A percentile compares a stretch with the other conserved stretches of the same genome.
Conservation (phyloP, 1,140 invertebrate species). For the Drosophila neocordata region DNA sequence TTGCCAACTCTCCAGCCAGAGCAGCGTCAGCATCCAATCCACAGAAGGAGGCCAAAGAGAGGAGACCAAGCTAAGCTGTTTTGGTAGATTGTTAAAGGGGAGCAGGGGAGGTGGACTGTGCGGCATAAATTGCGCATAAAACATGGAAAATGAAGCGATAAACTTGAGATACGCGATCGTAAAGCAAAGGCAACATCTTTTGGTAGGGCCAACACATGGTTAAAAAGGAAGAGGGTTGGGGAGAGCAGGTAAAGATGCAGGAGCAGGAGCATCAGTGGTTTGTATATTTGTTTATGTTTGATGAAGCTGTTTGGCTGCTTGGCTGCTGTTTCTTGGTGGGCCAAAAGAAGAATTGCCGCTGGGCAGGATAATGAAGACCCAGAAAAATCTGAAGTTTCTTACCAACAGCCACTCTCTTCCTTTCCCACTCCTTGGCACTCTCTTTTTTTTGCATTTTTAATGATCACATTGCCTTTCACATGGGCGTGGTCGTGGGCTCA, state of each 20-base stretch:
- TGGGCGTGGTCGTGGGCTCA: constrained; percentile 48
- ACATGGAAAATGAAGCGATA: constrained; percentile 81
- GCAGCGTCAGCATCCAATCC: constrained; percentile 55
- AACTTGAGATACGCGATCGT: constrained; percentile 81
- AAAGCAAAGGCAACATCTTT: constrained; percentile 68
- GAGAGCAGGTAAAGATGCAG: constrained; percentile 23
- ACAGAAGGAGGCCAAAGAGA: constrained; percentile 28
- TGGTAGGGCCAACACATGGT: neutral
- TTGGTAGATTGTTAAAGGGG: neutral
- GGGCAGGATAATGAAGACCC: constrained; percentile 74
- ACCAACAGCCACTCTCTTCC: neutral
- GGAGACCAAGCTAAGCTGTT: neutral
- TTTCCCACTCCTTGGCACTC: constrained; percentile 16
- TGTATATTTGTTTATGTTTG: constrained; percentile 74
- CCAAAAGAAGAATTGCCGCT: constrained; percentile 50
- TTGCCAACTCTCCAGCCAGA: constrained; percentile 64
- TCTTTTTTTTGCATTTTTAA: constrained; percentile 47
- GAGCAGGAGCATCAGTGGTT: constrained; percentile 46
- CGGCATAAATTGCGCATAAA: constrained; percentile 80
- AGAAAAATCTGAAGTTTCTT: constrained; percentile 33
- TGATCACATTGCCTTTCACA: constrained; percentile 47
- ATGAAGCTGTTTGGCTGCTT: constrained; percentile 72
- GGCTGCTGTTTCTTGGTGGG: constrained; percentile 69
- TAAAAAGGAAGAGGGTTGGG: neutral
- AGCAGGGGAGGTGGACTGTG: constrained; percentile 15